These are phyloP conservation scores for Phocides pigmalion DNA, from an alignment of 1,140 invertebrate genomes.

Conservation along the genomic window DNA sequence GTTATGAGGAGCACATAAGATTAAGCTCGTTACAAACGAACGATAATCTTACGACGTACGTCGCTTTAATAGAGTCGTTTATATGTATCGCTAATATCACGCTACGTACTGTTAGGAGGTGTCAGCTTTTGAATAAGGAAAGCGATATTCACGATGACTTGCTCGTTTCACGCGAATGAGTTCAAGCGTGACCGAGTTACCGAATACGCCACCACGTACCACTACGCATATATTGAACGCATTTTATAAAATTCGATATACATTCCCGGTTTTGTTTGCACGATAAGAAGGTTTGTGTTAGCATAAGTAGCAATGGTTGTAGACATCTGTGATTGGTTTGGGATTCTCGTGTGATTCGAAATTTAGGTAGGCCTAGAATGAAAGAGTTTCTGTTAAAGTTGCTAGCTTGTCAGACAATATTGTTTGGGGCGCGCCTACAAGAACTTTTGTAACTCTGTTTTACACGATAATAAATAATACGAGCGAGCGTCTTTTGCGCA, in stretches of 20 bases:
- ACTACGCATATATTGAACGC: not conserved
- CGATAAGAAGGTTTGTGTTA: not conserved
- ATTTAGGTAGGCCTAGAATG: conserved; percentile 2
- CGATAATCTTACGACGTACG: conserved; percentile 25
- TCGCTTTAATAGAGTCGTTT: conserved; percentile 39
- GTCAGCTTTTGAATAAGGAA: conserved; percentile 54
- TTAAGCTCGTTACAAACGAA: conserved; percentile 30
- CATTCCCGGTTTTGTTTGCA: conserved; percentile 7
- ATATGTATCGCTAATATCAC: conserved; percentile 37
- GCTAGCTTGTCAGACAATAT: conserved; percentile 51
- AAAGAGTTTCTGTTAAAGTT: conserved; percentile 29
- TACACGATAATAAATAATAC: conserved; percentile 46
- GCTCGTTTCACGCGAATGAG: conserved; percentile 49
- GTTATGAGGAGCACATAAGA: conserved; percentile 24
- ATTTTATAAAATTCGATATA: not conserved
- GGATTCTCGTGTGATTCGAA: not conserved
- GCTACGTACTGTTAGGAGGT: conserved; percentile 34
- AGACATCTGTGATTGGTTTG: not conserved
- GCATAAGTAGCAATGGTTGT: not conserved
- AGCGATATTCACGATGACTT: conserved; percentile 48
- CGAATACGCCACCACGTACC: conserved; percentile 31
- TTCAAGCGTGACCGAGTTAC: conserved; percentile 47
- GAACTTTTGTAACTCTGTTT: conserved; percentile 44
- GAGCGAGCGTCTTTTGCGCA: conserved; percentile 35
- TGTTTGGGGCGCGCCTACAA: conserved; percentile 38